Base-by-base conservation (phyloP, 2,113 vertebrate genomes). In the Perognathus longimembris region DNA sequence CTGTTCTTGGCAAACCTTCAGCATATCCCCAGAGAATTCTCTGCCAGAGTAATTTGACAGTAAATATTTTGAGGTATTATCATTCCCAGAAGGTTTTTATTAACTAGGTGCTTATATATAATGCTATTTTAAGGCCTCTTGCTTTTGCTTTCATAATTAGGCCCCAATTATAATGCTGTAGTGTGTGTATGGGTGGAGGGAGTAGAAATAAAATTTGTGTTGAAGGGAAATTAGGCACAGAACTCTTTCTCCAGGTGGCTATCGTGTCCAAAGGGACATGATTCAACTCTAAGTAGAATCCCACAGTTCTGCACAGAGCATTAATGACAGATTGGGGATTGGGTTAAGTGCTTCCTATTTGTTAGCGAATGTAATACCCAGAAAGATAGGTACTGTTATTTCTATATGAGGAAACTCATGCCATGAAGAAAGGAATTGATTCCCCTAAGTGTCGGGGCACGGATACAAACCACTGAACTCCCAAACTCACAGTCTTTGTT, bases 81-180 rank as follows among this genome's bases (percentile, higher is more conserved):
- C 92, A 78, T 73, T 82, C 85, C 93, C 76, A 86, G 38, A 94
- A 95, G 84, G 93, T 63, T 96, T 96, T 96, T 87, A 85, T 90
- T 89, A 93, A 92, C 59, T 61, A 94, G 73, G 17, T 94, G 67
- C 76, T 94, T 88, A 93, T 73, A 76, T 77, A 54, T 76, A 73
- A 34, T 83, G 40, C 86, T 89, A 38, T 84, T 94, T 93, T 61
- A 90, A 96, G 89, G 79, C 22, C 26, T 76, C 17, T 89, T 94
- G 21, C 70, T 85, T 93, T 88, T 42, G 78, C 78, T 70, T 82
- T 93, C 59, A 92, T 76, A 85, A 92, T 90, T 93, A 92, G 74
- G 61, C 40, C 26, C 75, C 81, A 81, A 84, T 89, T 95, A 93
- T 70, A 92, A 86, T 42, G 69, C 88, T 85, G n/a, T 15, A 59